Percentiles rank a stretch among this genome's conserved stretches.
These are phyloP conservation scores for Crematogaster levior DNA, from an alignment of 2,888 invertebrate genomes.

Conservation along the genomic window DNA sequence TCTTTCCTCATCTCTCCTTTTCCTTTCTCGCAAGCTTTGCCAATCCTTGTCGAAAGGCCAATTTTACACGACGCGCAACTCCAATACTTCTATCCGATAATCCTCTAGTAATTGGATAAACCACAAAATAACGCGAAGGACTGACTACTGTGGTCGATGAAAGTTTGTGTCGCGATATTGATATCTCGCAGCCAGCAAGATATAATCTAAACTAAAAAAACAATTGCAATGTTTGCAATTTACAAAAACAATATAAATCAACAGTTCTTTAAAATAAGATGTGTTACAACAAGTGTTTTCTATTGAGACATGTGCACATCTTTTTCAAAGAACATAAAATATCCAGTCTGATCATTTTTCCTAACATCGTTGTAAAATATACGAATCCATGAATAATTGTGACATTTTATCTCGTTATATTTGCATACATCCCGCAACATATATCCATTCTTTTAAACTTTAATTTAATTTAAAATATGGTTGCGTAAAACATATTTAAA, in stretches of 20 bases:
- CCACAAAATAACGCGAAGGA: conserved; percentile 67
- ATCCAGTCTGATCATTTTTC: conserved; percentile 2
- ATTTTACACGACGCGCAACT: conserved; percentile 60
- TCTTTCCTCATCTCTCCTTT: background rate
- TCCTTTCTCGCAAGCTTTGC: conserved; percentile 4
- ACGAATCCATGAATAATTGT: background rate
- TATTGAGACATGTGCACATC: background rate
- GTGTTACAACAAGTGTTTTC: background rate
- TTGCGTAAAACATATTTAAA: background rate
- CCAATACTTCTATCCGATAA: conserved; percentile 58
- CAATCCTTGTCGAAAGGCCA: conserved; percentile 63
- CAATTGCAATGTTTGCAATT: background rate
- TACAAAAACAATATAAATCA: background rate
- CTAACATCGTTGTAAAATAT: background rate
- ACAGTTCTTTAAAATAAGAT: background rate
- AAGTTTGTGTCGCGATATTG: conserved; percentile 45
- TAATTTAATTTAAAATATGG: background rate
- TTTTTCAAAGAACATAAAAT: conserved; percentile 15
- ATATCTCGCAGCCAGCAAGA: conserved; percentile 49
- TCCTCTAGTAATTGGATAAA: conserved; percentile 68
- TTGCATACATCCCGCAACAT: background rate
- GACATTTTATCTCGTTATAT: conserved; percentile 1
- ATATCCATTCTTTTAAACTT: background rate
- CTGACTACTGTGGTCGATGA: conserved; percentile 35
- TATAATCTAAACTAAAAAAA: conserved; percentile 8